Evolutionary conservation across 2,888 invertebrate species (phyloP), one percentile per base, ranked within the genome.

Genomic region (Hedya salicella): DNA sequence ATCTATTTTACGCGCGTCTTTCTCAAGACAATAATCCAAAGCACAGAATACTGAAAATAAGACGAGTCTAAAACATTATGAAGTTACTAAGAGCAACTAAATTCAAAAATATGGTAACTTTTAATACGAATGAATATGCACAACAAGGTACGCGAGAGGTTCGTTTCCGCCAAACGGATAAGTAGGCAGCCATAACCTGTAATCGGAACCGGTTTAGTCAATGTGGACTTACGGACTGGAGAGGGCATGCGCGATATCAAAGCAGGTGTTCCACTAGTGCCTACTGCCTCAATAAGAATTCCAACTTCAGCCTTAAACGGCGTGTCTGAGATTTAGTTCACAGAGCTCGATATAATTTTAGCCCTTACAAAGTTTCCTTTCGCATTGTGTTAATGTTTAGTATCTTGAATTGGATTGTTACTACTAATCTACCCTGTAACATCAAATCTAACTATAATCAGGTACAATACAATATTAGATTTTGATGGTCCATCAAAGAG

Each of bases 141-240:
- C 78, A 80, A 80, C 79, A 77, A 80, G 76, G 75, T 78, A 83
- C 79, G 80, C 79, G 81, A 81, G 80, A 86, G 83, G 84, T 88
- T 86, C 83, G 88, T 91, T 91, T 91, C 90, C 91, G 91, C 89
- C 89, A 89, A 89, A 90, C 86, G 86, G 83, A 88, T 87, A 88
- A 87, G 88, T 88, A 85, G 86, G 88, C 81, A 85, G 88, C 82
- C 85, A 91, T 88, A 91, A 91, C 92, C 91, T 83, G 92, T 89
- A 91, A 90, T 89, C 86, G 82, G 80, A 92, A 92, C 91, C 91
- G 91, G 91, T 92, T 91, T 86, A 73, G 80, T 85, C 87, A 86
- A 89, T 86, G 90, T 88, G 87, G 88, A 88, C 86, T 89, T 87
- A 89, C 89, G 85, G 81, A 79, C 83, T 78, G 85, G 83, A 80